These are phyloP conservation scores for Cyclina sinensis DNA, from an alignment of 1,140 invertebrate species.

Conservation along the genomic window DNA sequence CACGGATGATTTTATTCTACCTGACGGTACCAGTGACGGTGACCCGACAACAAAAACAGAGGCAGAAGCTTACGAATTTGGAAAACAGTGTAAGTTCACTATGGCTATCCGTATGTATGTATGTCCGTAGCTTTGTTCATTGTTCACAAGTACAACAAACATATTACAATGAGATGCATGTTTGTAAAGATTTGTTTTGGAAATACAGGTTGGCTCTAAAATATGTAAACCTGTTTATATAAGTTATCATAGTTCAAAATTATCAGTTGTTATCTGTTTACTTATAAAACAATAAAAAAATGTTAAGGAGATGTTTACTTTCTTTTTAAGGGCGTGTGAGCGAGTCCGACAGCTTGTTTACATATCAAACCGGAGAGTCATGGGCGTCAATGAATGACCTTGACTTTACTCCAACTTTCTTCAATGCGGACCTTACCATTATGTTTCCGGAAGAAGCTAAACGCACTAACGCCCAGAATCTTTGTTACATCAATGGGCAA, in stretches of 20 bases:
- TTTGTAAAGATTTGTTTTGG: no score
- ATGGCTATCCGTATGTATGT: no score
- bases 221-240: no score
- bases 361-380: slow-evolving; percentile 38
- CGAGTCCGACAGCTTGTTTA: slow-evolving; percentile 50
- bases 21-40: slow-evolving; percentile 50
- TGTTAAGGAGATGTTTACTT: no score
- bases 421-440: slow-evolving; percentile 70
- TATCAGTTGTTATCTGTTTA: no score
- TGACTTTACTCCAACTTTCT: slow-evolving; percentile 70
- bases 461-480: slow-evolving; percentile 47
- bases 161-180: no score
- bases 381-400: slow-evolving; percentile 57
- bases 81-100: slow-evolving; percentile 68
- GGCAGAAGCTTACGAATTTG: slow-evolving; percentile 61
- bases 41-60: slow-evolving; percentile 55
- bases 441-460: slow-evolving; percentile 71
- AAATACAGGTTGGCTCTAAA: no score
- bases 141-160: no score
- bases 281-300: no score
- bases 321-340: slow-evolving; percentile 37
- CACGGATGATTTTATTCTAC: slow-evolving; percentile 61
- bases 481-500: slow-evolving; percentile 58
- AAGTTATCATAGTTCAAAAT: background rate
- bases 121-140: no score